Evolutionary conservation across 2,888 invertebrate species (phyloP), one percentile per base, ranked within the genome.

Genomic region (Caenorhabditis becei): DNA sequence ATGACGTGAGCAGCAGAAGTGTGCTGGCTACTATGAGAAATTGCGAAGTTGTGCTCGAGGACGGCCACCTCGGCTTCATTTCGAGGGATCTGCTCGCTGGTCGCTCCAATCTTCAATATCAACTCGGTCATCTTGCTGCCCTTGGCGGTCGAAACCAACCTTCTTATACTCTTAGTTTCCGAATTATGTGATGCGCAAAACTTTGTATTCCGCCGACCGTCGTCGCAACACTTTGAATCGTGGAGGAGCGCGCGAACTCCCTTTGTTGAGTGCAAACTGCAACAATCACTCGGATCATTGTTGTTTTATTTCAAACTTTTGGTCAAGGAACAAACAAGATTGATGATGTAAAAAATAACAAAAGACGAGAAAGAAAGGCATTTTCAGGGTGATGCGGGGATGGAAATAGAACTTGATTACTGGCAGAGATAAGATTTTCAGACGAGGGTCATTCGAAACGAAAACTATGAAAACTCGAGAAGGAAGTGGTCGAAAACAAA

Each of bases 21-120:
- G n/a, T n/a, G n/a, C n/a, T 26, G 59, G 51, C 24, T 49, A 49
- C 20, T 67, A 62, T 20, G 53, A 74, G 67, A 67, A 80, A 49
- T 66, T 71, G 71, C 53, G 62, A 71, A 78, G 53, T 61, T 37
- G 37, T 58, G 56, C 61, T 63, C 72, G 72, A 72, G 72, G 66
- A 63, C 23, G 54, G 80, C 80, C 80, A 70, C 69, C 80, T 69
- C 69, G 80, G 80, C 80, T 80, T 80, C 80, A 80, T 80, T 44
- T 44, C 61, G 44, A 44, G 61, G 16, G 2, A 37, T 23, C 23
- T 37, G 11, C 44, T 24, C 61, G 23, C 20, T 18, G 8, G 49
- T 32, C 49, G 18, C 28, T 47, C 49, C 41, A 23, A 62, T 62
- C 20, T 28, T 23, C 47, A 44, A 62, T 44, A 53, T 28, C 49